A percentile compares a stretch with the other conserved stretches of the same genome.
Evolutionary conservation across 1,140 invertebrate genomes (phyloP).

Genomic region (Eumeta japonica): DNA sequence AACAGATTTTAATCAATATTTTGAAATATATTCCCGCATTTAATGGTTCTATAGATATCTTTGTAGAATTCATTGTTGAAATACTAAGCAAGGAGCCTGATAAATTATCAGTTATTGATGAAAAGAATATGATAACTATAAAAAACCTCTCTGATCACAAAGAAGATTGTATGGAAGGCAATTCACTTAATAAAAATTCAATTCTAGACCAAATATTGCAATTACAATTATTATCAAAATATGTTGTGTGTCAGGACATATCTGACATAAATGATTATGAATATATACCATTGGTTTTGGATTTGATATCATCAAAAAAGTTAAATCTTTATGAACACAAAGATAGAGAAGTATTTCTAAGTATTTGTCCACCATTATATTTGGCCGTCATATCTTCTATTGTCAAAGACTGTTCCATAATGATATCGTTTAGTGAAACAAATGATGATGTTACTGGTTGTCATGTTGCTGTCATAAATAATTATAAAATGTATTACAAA

Average conservation of each 20-base stretch:
- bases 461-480: too few species aligned
- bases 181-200: constrained; percentile 15
- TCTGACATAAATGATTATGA: too few species aligned
- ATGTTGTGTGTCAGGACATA: too few species aligned
- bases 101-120: constrained; percentile 9
- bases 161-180: not conserved
- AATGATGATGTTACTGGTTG: too few species aligned
- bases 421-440: too few species aligned
- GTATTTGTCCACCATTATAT: constrained; percentile 15
- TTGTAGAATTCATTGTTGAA: constrained; percentile 33
- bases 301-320: constrained; percentile 16
- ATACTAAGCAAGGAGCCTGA: constrained; percentile 22
- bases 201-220: constrained; percentile 35
- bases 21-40: constrained; percentile 20
- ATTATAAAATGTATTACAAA: constrained; percentile 27
- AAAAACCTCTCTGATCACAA: not conserved
- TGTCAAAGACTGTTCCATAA: constrained; percentile 51
- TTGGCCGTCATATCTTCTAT: constrained; percentile 41
- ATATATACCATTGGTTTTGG: constrained; percentile 27
- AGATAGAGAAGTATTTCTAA: constrained; percentile 23
- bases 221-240: constrained; percentile 37
- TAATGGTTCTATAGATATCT: constrained; percentile 18
- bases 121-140: constrained; percentile 3
- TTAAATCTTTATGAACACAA: constrained; percentile 17
- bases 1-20: constrained; percentile 19